Evolutionary conservation across 2,113 vertebrate genomes (phyloP).

Genomic region (Ascaphus truei): DNA sequence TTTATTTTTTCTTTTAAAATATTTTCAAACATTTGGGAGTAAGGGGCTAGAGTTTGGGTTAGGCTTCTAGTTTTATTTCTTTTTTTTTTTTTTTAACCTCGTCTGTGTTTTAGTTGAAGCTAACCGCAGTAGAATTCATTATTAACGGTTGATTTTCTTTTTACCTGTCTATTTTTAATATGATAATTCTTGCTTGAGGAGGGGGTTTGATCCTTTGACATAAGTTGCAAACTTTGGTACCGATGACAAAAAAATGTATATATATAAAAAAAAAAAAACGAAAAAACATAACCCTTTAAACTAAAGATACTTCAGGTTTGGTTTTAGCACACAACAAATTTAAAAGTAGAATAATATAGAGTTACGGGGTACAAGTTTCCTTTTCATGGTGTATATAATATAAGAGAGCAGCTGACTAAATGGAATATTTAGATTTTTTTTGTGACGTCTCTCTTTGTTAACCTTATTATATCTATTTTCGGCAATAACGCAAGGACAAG

Average conservation of each 20-base stretch:
- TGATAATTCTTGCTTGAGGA: constrained; percentile 66
- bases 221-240: constrained; percentile 67
- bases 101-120: constrained; percentile 65
- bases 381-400: constrained; percentile 53
- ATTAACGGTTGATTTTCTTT: constrained; percentile 63
- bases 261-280: constrained; percentile 32
- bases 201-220: constrained; percentile 71
- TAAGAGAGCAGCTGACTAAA: constrained; percentile 63
- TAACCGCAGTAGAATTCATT: constrained; percentile 66
- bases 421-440: constrained; percentile 55
- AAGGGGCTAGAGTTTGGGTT: constrained; percentile 6
- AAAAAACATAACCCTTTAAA: constrained; percentile 33
- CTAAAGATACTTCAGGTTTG: constrained; percentile 51
- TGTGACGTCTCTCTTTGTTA: constrained; percentile 78
- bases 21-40: constrained; percentile 59
- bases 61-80: neutral
- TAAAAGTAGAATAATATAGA: constrained; percentile 42
- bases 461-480: constrained; percentile 94
- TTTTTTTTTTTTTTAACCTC: constrained; percentile 48
- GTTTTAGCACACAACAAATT: constrained; percentile 57
- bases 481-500: constrained; percentile 98
- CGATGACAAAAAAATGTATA: no score
- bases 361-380: constrained; percentile 46
- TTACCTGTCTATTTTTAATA: constrained; percentile 52
- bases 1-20: constrained; percentile 51